phyloP scores from a whole-genome alignment of 2,113 vertebrate species.

The Eupsittula cactorum region DNA sequence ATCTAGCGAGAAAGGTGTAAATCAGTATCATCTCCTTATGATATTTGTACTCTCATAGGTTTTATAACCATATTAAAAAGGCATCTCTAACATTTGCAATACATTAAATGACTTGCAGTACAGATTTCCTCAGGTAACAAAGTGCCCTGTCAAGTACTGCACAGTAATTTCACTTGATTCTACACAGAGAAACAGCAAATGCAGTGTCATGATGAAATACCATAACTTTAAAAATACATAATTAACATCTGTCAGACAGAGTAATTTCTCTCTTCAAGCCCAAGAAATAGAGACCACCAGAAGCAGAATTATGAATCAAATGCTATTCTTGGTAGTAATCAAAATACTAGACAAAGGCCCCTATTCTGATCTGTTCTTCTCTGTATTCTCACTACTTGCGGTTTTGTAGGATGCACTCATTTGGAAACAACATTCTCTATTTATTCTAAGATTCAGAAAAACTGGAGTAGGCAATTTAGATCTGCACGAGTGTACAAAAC shows the following conservation, averaged over 20 bases:
- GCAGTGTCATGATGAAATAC: neutral
- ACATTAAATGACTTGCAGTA: neutral
- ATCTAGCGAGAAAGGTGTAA: conserved; percentile 4
- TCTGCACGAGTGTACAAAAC: neutral
- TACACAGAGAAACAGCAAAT: conserved; percentile 7
- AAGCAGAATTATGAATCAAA: neutral
- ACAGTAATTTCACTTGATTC: neutral
- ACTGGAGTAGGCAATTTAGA: neutral
- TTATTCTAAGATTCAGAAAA: neutral
- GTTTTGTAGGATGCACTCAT: neutral
- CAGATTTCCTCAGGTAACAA: neutral
- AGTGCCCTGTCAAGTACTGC: neutral
- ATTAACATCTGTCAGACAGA: neutral
- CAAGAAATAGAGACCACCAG: neutral
- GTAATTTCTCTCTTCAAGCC: neutral
- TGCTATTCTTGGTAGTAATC: neutral
- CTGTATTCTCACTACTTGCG: neutral
- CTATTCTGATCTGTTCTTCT: neutral
- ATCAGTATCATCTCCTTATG: neutral
- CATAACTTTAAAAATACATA: neutral
- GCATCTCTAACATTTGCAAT: neutral
- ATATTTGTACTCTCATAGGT: neutral
- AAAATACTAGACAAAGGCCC: neutral
- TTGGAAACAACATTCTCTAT: neutral
- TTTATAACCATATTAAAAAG: neutral